Base-by-base conservation (phyloP, 2,113 vertebrate species). In the Lates calcarifer region DNA sequence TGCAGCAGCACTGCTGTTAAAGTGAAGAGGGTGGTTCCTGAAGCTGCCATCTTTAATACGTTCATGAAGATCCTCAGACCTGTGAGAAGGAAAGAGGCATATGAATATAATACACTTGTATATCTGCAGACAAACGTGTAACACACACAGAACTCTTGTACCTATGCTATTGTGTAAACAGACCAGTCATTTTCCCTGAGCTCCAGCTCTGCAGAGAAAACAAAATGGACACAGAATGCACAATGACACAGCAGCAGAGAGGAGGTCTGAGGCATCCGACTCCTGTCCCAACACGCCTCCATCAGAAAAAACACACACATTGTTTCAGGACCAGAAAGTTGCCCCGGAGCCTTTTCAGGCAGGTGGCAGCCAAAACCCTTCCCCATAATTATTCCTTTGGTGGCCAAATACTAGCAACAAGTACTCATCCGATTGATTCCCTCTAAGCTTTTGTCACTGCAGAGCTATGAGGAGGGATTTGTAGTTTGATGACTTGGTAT, bases 1-100 rank as follows among this genome's bases (percentile, higher is more conserved):
- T 87, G 93, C 56, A 96, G 74, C 51, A 97, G 84, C 72, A 95
- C 35, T 37, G 85, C 82, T 12, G 77, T 68, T 22, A 94, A 68
- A 47, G 73, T 29, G 15, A 95, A 70, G 63, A 90, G 37, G 17
- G 51, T 62, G n/a, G 76, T 45, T 67, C 76, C 72, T 33, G 85
- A 83, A 70, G 89, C 58, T 41, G 89, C 89, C 94, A 94, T 95
- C 84, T 87, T 95, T 57, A 82, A 58, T 24, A 22, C 58, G 62
- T 89, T 79, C 70, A 76, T 73, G 84, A 80, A 74, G 83, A 90
- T 74, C 87, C 56, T 64, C 85, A 79, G 64, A 69, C 77, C 93
- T 94, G 82, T 4, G 26, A 70, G 76, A 68, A 41, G 10, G 7
- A 56, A 51, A 6, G 10, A 45, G 4, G 61, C 0, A 14, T 9